Evolutionary conservation across 2,113 vertebrate species (phyloP).

Genomic region (Sprattus sprattus): DNA sequence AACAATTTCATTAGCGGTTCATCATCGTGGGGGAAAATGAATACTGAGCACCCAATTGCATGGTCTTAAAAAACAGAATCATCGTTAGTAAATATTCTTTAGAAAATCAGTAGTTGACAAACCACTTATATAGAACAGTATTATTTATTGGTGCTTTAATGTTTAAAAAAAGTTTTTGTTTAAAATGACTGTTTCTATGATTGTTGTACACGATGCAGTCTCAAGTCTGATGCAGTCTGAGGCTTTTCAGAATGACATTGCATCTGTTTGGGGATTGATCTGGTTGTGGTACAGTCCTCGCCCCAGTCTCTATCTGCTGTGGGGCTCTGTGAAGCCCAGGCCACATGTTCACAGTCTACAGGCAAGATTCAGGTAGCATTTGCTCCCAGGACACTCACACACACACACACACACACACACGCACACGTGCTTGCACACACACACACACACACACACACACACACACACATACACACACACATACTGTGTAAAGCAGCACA

Average conservation of each 20-base stretch:
- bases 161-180: too few species aligned
- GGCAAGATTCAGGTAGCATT: not conserved
- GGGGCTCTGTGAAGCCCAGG: not conserved
- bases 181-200: not conserved
- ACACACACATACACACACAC: not conserved
- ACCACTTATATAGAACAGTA: not conserved
- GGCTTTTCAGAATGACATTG: not conserved
- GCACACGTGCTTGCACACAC: too few species aligned
- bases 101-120: too few species aligned
- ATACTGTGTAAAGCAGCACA: not conserved
- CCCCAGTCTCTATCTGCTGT: not conserved
- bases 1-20: not conserved
- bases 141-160: not conserved
- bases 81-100: too few species aligned
- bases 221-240: not conserved
- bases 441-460: not conserved
- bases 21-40: not conserved
- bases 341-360: not conserved
- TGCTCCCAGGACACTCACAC: not conserved
- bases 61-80: not conserved
- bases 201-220: not conserved
- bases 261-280: not conserved
- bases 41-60: too few species aligned
- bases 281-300: not conserved
- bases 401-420: not conserved